phyloP scores from a whole-genome alignment of 2,797 vertebrate species.

The Microctenopoma stevenorrisi region DNA sequence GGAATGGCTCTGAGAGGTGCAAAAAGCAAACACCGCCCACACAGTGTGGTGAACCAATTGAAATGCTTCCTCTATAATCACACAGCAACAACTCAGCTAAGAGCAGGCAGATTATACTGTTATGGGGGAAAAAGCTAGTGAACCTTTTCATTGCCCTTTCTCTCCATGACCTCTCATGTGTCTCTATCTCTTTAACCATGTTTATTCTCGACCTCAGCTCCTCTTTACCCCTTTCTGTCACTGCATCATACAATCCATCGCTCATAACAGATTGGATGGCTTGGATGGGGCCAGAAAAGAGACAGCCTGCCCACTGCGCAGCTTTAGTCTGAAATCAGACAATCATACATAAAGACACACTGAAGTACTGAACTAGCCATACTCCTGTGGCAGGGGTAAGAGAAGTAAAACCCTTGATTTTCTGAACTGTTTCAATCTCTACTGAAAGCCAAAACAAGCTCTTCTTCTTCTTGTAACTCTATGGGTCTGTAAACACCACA shows the following conservation, averaged over 20 bases:
- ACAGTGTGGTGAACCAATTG: slow-evolving; percentile 49
- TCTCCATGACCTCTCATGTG: slow-evolving; percentile 25
- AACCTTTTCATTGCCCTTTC: slow-evolving; percentile 35
- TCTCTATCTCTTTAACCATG: slow-evolving; percentile 31
- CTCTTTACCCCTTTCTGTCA: slow-evolving; percentile 12
- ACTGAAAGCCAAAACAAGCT: not conserved
- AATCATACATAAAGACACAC: not conserved
- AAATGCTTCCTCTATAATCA: slow-evolving; percentile 69
- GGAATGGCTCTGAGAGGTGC: slow-evolving; percentile 61
- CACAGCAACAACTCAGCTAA: slow-evolving; percentile 59
- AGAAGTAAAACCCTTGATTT: not conserved
- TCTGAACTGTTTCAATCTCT: not conserved
- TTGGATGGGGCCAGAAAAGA: slow-evolving; percentile 28
- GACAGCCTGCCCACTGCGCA: slow-evolving; percentile 30
- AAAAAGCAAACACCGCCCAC: slow-evolving; percentile 66
- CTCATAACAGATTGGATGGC: slow-evolving; percentile 51
- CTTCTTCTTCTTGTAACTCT: not conserved
- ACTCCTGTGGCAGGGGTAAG: not conserved
- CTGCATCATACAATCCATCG: slow-evolving; percentile 37
- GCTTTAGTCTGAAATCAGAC: slow-evolving; percentile 6
- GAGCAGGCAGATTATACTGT: slow-evolving; percentile 64
- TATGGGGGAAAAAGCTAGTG: slow-evolving; percentile 12
- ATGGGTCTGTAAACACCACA: slow-evolving; percentile 13
- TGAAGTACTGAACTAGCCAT: not conserved
- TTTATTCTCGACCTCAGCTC: slow-evolving; percentile 39